phyloP scores from a whole-genome alignment of 2,888 invertebrate species.

The Polydrusus pterygomalis region DNA sequence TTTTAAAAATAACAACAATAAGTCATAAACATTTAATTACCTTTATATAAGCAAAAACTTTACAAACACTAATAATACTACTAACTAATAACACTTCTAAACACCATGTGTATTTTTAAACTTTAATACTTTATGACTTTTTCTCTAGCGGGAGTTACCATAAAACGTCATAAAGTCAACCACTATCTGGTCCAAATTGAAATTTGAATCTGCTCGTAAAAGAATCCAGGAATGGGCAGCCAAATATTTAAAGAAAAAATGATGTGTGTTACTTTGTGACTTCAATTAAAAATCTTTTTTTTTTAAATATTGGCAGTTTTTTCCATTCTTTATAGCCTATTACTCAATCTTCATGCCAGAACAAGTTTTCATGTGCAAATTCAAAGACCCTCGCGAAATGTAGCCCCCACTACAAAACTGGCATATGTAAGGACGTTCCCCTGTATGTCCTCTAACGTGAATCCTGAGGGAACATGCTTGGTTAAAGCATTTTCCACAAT shows the following conservation, averaged over 20 bases:
- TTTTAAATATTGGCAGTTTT: not conserved
- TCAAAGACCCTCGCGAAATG: conserved; percentile 64
- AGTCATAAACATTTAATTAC: not conserved
- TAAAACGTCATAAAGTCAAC: not conserved
- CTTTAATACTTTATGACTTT: not conserved
- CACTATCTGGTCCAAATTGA: too few species aligned
- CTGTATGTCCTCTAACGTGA: conserved; percentile 66
- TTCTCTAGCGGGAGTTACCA: not conserved
- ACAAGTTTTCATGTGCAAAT: conserved; percentile 64
- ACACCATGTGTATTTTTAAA: conserved; percentile 6
- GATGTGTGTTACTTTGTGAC: too few species aligned
- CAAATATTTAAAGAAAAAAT: not conserved
- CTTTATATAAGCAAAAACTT: conserved; percentile 12
- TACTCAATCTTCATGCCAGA: conserved; percentile 54
- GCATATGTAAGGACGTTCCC: conserved; percentile 66
- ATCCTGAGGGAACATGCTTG: conserved; percentile 65
- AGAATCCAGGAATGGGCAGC: not conserved
- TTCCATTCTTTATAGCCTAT: not conserved
- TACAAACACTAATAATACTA: conserved; percentile 21
- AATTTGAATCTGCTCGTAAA: not conserved
- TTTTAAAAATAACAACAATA: not conserved
- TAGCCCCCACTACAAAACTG: conserved; percentile 65
- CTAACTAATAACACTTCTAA: conserved; percentile 21
- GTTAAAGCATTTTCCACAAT: conserved; percentile 68
- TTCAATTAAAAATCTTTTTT: too few species aligned